A percentile compares a stretch with the other conserved stretches of the same genome.
Evolutionary conservation across 1,140 invertebrate species (phyloP).

Genomic region (Laupala kohalensis): DNA sequence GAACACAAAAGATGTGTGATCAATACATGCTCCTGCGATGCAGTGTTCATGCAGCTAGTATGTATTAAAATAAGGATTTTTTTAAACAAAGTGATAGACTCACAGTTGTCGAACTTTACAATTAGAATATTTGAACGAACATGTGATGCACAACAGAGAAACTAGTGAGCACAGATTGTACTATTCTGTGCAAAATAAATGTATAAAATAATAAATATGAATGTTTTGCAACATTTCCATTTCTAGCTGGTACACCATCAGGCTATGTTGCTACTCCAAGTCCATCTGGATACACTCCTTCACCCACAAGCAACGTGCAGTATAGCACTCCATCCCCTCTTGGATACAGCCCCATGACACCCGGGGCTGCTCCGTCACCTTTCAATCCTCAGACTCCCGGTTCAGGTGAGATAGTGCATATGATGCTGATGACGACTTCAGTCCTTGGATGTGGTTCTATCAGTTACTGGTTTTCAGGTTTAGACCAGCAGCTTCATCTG

Average conservation of each 20-base stretch:
- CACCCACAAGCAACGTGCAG: constrained; percentile 44
- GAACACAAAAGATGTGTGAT: too few species aligned
- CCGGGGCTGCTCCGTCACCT: constrained; percentile 52
- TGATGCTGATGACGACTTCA: constrained; percentile 15
- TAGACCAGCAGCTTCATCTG: constrained; percentile 29
- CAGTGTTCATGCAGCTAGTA: too few species aligned
- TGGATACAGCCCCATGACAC: constrained; percentile 79
- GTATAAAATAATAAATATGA: not conserved
- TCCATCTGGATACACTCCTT: constrained; percentile 47
- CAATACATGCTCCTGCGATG: too few species aligned
- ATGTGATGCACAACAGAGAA: too few species aligned
- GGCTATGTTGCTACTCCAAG: constrained; percentile 46
- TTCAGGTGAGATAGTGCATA: constrained; percentile 29
- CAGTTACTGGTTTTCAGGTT: constrained; percentile 28
- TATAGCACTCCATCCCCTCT: constrained; percentile 51
- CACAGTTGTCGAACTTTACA: too few species aligned
- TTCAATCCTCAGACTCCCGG: constrained; percentile 75
- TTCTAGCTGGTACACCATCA: constrained; percentile 23
- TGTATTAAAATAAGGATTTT: too few species aligned
- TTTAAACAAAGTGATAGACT: too few species aligned
- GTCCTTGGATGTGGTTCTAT: constrained; percentile 19
- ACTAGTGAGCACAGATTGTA: too few species aligned
- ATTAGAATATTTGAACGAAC: too few species aligned
- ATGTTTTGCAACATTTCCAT: not conserved
- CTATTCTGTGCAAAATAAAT: not conserved